phyloP scores from a whole-genome alignment of 2,113 vertebrate species.

The Platysternon megacephalum region DNA sequence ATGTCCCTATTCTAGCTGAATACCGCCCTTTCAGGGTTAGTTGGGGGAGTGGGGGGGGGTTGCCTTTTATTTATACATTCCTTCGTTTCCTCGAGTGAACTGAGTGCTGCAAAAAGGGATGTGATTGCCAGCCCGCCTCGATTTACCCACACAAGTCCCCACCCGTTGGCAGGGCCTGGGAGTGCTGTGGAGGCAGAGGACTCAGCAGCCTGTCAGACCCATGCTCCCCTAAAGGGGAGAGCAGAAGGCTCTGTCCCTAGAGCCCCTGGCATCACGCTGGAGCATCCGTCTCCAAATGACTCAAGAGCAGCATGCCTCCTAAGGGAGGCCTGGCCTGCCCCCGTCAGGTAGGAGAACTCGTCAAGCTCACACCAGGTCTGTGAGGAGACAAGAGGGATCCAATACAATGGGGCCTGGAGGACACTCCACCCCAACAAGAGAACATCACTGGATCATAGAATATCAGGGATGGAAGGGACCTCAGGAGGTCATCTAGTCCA shows the following conservation, averaged over 20 bases:
- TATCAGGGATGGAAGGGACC: too few relatives aligned
- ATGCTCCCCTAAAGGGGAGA: neutral
- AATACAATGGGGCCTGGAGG: neutral
- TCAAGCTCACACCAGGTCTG: neutral
- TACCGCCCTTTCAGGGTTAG: neutral
- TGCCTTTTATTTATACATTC: neutral
- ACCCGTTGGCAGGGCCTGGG: neutral
- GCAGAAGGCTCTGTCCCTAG: neutral
- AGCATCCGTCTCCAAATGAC: neutral
- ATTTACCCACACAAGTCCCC: too few relatives aligned
- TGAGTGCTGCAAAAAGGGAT: too few relatives aligned
- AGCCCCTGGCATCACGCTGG: neutral
- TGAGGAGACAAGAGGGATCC: neutral
- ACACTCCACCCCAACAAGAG: neutral
- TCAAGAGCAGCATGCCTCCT: neutral
- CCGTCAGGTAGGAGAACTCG: neutral
- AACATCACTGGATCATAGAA: neutral
- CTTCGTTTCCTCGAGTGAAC: too few relatives aligned
- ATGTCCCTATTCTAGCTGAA: neutral
- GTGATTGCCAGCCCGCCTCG: too few relatives aligned
- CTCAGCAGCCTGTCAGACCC: neutral
- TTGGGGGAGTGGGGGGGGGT: too few relatives aligned
- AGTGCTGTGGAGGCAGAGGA: neutral
- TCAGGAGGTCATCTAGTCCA: too few relatives aligned
- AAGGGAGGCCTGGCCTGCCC: neutral